Evolutionary conservation across 92 coral and sea anemone species (phyloP), one percentile per base, ranked within the genome.

Genomic region (Palythoa caribaeorum): DNA sequence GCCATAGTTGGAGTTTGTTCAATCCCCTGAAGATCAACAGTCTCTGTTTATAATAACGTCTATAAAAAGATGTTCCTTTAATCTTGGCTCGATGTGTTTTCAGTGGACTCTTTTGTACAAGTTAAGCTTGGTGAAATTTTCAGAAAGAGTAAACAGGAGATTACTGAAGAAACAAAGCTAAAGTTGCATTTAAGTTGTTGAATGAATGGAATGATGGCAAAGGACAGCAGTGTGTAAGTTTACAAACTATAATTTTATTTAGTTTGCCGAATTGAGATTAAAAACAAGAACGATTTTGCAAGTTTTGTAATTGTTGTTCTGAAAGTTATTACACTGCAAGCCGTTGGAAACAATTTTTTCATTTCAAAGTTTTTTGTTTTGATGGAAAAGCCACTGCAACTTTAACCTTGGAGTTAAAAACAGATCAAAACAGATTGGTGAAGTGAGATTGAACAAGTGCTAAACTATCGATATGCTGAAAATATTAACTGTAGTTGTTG

Each of bases 1-100:
- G 16, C 16, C 16, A 35, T 66, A 21, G 71, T 35, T 28, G 28
- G 28, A 28, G 28, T 28, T 28, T 28, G 28, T 28, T 28, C 28
- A 28, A 28, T 28, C 28, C 71, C 71, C 71, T 66, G 71, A 66
- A 66, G 71, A 66, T 66, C 71, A 66, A 66, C 71, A 35, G 19
- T 66, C 71, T 68, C 21, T 68, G 21, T 68, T n/a, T 62, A 62
- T n/a, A 62, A 68, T 68, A 68, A 68, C 38, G 5, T n/a, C 39
- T 68, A 68, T 68, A 68, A 68, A 68, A 68, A 68, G 73, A 68
- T 38, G 21, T 68, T 68, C 73, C 73, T 68, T 68, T n/a, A 68
- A 68, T 68, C 8, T 68, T 68, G 73, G 73, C 73, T 68, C 73
- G 73, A 68, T 38, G 73, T 19, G 73, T 35, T 68, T 68, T 68